Evolutionary conservation across 53 echinoderm and acorn worm genomes (phyloP).

Genomic region (Antedon mediterranea): DNA sequence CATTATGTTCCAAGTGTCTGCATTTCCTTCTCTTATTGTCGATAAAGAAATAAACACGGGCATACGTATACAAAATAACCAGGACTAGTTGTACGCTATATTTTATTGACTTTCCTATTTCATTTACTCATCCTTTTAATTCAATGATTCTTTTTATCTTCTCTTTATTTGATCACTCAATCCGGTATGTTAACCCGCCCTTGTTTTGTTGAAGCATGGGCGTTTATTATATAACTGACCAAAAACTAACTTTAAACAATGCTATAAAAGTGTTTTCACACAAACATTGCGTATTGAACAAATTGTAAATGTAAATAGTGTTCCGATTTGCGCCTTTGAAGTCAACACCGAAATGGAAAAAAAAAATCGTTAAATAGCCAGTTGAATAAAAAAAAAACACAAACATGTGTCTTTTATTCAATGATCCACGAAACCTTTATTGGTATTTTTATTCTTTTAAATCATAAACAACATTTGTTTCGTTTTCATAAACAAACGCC

Average conservation of each 20-base stretch:
- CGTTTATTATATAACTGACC: not conserved
- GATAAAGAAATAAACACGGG: no score
- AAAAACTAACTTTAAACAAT: not conserved
- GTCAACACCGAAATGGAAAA: not conserved
- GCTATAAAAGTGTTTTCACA: not conserved
- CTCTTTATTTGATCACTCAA: not conserved
- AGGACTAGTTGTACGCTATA: no score
- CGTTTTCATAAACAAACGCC: not conserved
- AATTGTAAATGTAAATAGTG: not conserved
- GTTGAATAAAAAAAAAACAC: no score
- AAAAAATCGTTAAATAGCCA: not conserved
- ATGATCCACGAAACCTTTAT: not conserved
- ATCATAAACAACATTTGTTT: not conserved
- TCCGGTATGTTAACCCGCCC: not conserved
- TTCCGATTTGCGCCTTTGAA: not conserved
- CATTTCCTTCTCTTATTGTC: no score
- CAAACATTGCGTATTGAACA: not conserved
- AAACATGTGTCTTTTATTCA: not conserved
- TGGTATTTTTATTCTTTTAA: not conserved
- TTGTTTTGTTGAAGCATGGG: not conserved
- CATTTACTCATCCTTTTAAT: not conserved
- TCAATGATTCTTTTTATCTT: not conserved
- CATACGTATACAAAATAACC: no score
- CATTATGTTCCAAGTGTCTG: no score
- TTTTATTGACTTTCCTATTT: not conserved